Conservation (phyloP, 2,888 invertebrate species). For the Nephrocerus scutellatus region DNA sequence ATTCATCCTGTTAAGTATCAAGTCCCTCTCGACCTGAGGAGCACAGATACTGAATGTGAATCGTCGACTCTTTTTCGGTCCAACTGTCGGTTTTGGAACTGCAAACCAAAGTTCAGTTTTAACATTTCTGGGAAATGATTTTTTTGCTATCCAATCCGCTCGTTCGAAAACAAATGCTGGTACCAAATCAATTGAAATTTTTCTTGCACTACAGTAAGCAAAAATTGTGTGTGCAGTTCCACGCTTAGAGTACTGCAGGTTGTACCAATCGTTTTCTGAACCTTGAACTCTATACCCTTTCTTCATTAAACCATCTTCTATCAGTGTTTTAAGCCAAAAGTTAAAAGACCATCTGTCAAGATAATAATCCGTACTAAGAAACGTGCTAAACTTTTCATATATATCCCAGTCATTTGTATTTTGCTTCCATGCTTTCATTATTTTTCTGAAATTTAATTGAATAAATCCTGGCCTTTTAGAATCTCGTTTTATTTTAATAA, state of each 20-base stretch:
- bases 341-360: too few relatives aligned
- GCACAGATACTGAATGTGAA: conserved; percentile 25
- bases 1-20: conserved; percentile 21
- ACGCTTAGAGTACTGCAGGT: conserved; percentile 14
- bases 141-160: conserved; percentile 14
- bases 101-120: conserved; percentile 22
- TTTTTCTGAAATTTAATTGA: conserved; percentile 15
- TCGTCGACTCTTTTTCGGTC: background rate
- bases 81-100: conserved; percentile 24
- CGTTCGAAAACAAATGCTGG: conserved; percentile 22
- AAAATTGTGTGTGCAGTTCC: conserved; percentile 26
- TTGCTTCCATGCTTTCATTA: conserved; percentile 7
- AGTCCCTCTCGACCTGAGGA: conserved; percentile 21
- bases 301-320: conserved; percentile 12
- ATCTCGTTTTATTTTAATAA: conserved; percentile 7
- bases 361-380: conserved; percentile 17
- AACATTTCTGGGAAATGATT: conserved; percentile 9
- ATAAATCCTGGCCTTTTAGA: conserved; percentile 24
- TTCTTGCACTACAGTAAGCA: conserved; percentile 6
- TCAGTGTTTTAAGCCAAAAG: conserved; percentile 25
- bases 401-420: conserved; percentile 8
- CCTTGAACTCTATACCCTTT: conserved; percentile 1
- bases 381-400: conserved; percentile 8
- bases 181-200: conserved; percentile 29
- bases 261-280: conserved; percentile 6